These are phyloP conservation scores for Carlito syrichta DNA, from an alignment of 2,113 vertebrate species.

Conservation along the genomic window DNA sequence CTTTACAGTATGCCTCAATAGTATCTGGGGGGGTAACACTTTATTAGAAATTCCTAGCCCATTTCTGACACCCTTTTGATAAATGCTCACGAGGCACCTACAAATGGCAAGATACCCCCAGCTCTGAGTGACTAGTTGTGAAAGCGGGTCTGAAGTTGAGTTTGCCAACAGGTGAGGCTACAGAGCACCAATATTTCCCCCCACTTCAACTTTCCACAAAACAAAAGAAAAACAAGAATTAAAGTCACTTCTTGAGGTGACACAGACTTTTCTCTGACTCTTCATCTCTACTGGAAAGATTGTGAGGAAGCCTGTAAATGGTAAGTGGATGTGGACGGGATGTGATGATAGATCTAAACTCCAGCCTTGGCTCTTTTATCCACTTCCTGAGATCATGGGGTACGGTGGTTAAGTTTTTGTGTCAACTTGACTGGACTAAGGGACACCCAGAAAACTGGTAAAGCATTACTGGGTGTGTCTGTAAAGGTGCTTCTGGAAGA, in stretches of 20 bases:
- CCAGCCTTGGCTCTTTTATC: background rate
- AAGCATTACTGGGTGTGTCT: background rate
- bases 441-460: background rate
- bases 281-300: background rate
- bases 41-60: background rate
- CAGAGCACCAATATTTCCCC: background rate
- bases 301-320: background rate
- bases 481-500: background rate
- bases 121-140: background rate
- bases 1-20: background rate
- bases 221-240: background rate
- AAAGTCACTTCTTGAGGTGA: background rate
- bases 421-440: background rate
- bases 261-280: background rate
- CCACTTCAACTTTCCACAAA: background rate
- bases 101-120: background rate
- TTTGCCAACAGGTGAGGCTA: background rate
- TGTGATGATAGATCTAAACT: background rate
- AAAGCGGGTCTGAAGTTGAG: background rate
- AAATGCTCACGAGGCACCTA: background rate
- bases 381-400: background rate
- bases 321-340: background rate
- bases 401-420: background rate
- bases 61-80: background rate
- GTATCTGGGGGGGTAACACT: background rate